phyloP scores from a whole-genome alignment of 2,888 invertebrate genomes.

The Temnothorax ravouxi region DNA sequence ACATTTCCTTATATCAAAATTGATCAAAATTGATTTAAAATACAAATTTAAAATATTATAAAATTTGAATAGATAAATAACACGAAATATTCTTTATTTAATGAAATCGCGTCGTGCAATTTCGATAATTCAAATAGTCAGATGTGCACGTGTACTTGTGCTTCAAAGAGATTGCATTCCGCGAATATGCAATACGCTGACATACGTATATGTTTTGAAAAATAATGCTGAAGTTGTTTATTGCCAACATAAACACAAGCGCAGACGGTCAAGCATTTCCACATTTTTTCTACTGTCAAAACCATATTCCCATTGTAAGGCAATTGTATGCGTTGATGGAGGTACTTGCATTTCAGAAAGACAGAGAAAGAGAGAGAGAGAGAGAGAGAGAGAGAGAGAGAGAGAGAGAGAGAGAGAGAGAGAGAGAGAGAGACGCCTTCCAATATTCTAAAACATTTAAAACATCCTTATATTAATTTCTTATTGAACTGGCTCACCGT shows the following conservation, averaged over 20 bases:
- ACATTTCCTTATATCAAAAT: neutral
- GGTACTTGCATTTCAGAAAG: neutral
- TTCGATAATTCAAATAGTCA: neutral
- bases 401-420: neutral
- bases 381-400: neutral
- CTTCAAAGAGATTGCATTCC: conserved; percentile 17
- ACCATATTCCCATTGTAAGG: neutral
- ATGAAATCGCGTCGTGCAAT: neutral
- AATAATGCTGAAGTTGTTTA: conserved; percentile 7
- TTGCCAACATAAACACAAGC: neutral
- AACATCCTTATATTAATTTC: neutral
- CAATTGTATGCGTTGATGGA: conserved; percentile 12
- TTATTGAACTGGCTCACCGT: neutral
- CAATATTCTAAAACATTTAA: neutral
- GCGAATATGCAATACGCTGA: neutral
- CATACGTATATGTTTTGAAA: neutral
- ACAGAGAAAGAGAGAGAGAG: neutral
- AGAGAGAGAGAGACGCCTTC: neutral
- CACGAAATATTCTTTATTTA: neutral
- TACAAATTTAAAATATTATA: neutral
- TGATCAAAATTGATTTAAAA: neutral
- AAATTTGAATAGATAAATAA: conserved; percentile 5
- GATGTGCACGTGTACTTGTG: neutral
- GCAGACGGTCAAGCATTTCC: neutral
- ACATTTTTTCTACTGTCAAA: conserved; percentile 14